Evolutionary conservation across 2,888 invertebrate genomes (phyloP).

Genomic region (Acleris sparsana): DNA sequence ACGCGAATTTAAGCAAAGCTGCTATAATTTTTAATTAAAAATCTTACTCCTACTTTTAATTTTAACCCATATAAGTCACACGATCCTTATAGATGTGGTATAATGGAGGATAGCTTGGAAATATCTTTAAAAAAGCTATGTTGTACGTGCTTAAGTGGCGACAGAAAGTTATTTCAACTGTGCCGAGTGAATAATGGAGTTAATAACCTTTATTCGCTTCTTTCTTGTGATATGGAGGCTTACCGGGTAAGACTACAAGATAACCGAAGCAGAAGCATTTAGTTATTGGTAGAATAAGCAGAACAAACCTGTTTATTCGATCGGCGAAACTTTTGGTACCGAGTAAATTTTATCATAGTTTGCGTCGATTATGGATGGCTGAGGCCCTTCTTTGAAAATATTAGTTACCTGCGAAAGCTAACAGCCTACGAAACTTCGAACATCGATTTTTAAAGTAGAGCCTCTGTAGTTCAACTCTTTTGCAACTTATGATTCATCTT

Average conservation of each 20-base stretch:
- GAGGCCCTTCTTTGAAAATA: too few species aligned
- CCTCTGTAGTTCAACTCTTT: too few species aligned
- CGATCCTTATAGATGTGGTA: neutral
- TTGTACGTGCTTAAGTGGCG: constrained; percentile 63
- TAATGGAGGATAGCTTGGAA: constrained; percentile 54
- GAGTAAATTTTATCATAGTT: too few species aligned
- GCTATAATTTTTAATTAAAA: neutral
- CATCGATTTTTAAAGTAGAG: too few species aligned
- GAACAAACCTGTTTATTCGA: too few species aligned
- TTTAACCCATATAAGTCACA: neutral
- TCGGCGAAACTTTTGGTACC: too few species aligned
- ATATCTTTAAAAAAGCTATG: constrained; percentile 54
- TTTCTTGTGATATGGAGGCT: constrained; percentile 62
- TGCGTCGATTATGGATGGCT: too few species aligned
- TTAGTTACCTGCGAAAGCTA: too few species aligned
- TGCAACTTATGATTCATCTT: too few species aligned
- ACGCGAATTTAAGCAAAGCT: neutral
- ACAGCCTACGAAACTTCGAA: too few species aligned
- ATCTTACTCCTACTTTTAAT: too few species aligned
- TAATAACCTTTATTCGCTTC: constrained; percentile 62
- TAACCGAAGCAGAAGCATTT: neutral
- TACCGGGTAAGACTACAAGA: constrained; percentile 51
- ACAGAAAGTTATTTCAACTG: constrained; percentile 59
- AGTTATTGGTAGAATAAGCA: too few species aligned
- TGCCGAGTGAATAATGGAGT: constrained; percentile 59